Conservation (phyloP, 2,113 vertebrate genomes). For the Cheirogaleus medius region DNA sequence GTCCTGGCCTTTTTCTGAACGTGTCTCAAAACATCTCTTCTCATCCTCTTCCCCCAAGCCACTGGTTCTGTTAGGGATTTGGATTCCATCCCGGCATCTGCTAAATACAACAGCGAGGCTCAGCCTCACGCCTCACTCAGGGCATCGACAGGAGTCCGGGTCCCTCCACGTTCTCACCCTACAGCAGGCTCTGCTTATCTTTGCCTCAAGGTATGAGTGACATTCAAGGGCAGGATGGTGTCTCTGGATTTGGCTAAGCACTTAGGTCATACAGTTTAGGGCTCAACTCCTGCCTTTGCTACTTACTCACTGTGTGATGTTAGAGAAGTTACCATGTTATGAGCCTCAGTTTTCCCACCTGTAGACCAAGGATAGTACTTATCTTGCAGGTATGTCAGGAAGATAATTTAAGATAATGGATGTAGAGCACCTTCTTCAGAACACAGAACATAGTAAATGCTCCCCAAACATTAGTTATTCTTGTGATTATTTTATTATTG, state of each 20-base stretch:
- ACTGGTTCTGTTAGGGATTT: not conserved
- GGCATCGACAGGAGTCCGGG: not conserved
- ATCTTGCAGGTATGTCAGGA: not conserved
- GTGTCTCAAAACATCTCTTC: not conserved
- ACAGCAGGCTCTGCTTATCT: not conserved
- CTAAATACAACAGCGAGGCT: not conserved
- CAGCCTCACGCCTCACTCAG: not conserved
- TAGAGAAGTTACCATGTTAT: not conserved
- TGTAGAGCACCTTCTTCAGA: not conserved
- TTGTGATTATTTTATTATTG: not conserved
- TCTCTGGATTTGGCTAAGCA: not conserved
- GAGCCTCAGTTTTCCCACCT: not conserved
- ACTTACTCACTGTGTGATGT: not conserved
- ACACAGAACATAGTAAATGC: not conserved
- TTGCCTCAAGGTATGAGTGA: not conserved
- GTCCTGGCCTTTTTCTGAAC: constrained; percentile 4
- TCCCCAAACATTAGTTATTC: not conserved
- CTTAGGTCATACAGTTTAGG: not conserved
- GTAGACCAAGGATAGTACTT: not conserved
- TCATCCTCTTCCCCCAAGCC: not conserved
- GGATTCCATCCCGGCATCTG: not conserved
- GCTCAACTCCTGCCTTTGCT: not conserved
- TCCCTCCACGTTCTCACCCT: not conserved
- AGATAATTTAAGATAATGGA: not conserved
- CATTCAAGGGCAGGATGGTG: not conserved